Evolutionary conservation across 2,797 vertebrate species (phyloP).

Genomic region (Xenops minutus): DNA sequence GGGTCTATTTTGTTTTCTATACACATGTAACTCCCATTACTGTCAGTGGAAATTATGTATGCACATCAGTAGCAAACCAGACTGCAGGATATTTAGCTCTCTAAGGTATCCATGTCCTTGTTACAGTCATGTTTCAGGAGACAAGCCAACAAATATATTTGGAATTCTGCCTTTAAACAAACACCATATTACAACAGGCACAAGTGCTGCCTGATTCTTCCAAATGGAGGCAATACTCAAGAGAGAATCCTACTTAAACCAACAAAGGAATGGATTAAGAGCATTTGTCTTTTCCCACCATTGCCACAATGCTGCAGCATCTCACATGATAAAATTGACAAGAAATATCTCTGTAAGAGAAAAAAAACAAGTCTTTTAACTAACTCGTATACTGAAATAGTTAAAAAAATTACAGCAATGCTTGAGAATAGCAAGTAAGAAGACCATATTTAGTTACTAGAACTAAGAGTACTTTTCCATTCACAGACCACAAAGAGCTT

Average conservation of each 20-base stretch:
- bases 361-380: neutral
- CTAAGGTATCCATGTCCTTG: conserved; percentile 43
- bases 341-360: neutral
- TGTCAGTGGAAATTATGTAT: conserved; percentile 57
- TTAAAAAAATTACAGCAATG: neutral
- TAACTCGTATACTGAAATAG: neutral
- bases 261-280: neutral
- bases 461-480: conserved; percentile 16
- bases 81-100: conserved; percentile 53
- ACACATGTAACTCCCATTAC: conserved; percentile 63
- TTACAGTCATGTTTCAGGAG: conserved; percentile 49
- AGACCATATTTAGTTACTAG: neutral
- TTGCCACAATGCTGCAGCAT: neutral
- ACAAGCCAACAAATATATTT: conserved; percentile 47
- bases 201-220: neutral
- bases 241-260: neutral
- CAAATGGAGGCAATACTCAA: neutral
- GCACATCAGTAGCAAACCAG: conserved; percentile 63
- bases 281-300: neutral
- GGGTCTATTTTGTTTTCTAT: conserved; percentile 43
- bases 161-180: conserved; percentile 61
- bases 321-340: neutral
- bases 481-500: conserved; percentile 18
- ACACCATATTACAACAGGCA: neutral
- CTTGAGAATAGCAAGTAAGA: neutral